phyloP scores from a whole-genome alignment of 2,888 invertebrate genomes.

The Eupithecia abbreviata region DNA sequence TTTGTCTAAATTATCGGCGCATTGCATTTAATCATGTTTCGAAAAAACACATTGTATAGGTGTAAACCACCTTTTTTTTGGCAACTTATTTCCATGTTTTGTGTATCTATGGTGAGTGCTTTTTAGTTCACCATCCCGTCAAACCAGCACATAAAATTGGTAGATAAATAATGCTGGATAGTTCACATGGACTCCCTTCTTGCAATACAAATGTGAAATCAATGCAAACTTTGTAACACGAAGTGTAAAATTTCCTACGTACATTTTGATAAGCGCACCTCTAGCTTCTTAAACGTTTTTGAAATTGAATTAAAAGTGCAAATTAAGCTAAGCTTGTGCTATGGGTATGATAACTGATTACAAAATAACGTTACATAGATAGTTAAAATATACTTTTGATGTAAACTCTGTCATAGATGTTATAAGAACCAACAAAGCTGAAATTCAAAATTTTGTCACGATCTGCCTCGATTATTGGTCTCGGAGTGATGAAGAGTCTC shows the following conservation, averaged over 20 bases:
- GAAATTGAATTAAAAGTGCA: too few relatives aligned
- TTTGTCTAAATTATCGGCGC: too few relatives aligned
- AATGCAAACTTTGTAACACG: neutral
- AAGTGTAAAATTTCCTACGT: too few relatives aligned
- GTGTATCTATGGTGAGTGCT: neutral
- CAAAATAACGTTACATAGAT: too few relatives aligned
- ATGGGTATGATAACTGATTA: too few relatives aligned
- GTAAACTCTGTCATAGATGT: neutral
- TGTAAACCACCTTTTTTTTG: neutral
- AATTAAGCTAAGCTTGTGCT: too few relatives aligned
- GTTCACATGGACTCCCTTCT: neutral
- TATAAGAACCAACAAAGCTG: constrained; percentile 13
- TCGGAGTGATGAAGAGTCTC: constrained; percentile 35
- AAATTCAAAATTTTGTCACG: constrained; percentile 37
- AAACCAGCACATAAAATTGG: neutral
- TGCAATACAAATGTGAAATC: neutral
- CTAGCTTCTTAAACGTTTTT: too few relatives aligned
- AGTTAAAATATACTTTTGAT: too few relatives aligned
- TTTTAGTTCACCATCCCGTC: neutral
- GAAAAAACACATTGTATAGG: too few relatives aligned
- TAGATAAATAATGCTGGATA: neutral
- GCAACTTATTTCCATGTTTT: neutral
- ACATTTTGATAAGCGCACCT: too few relatives aligned
- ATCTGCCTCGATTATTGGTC: constrained; percentile 37
- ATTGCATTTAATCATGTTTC: too few relatives aligned